Base-by-base conservation (phyloP, 2,888 invertebrate species). In the Strigamia crassipes region DNA sequence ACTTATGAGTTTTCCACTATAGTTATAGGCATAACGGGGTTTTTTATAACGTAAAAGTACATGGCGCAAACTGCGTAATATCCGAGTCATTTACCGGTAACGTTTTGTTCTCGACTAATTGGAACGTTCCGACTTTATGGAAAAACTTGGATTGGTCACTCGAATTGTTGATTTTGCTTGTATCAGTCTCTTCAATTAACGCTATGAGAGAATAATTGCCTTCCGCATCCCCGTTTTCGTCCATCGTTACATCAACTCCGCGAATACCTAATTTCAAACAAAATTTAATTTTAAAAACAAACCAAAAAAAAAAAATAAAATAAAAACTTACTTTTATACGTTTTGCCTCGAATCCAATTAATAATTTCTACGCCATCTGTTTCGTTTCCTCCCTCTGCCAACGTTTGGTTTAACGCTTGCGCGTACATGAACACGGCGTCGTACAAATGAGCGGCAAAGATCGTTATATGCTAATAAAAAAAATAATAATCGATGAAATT, bases 211-310 rank as follows among this genome's bases (percentile, higher is more conserved):
- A 94, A 88, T 94, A 96, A 88, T 96, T 96, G 0, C 96, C 96
- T 86, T 96, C 95, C 0, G 96, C 96, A 86, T 97, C 96, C 0
- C 96, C 96, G 84, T 94, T 93, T 3, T 90, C 91, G 87, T 97
- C 96, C 86, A 97, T 95, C 85, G 94, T 94, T 86, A 98, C 96
- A 83, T 93, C 93, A 87, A 96, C 94, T 21, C 99, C 99, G 82
- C 96, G 95, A 86, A 98, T 93, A 91, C 98, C 97, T 86, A 8
- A 78, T 78, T 82, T 66, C 61, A 66, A 66, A 13, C 12, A 66
- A 66, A n/a, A n/a, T n/a, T n/a, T n/a, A n/a, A n/a, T n/a, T n/a
- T 18, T 66, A n/a, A 2, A 66, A 66, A 66, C 61, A 23, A 66
- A 46, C 3, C 23, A 66, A 15, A 15, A 1, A 9, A 31, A 38